Evolutionary conservation across 1,140 invertebrate genomes (phyloP), one percentile per base, ranked within the genome.

Genomic region (Elymnias hypermnestra): DNA sequence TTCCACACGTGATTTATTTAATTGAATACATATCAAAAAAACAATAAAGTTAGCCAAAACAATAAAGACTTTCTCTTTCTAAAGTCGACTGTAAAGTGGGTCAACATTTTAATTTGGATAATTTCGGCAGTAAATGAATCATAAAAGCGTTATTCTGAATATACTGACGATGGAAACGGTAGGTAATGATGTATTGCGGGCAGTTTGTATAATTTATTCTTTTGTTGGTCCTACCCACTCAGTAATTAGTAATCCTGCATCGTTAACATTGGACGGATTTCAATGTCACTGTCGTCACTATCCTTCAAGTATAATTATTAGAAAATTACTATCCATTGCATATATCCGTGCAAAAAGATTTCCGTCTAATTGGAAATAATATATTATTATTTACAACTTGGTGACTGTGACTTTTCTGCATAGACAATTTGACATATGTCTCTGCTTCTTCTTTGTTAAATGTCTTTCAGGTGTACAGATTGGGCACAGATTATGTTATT

Each of bases 41-140:
- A 55, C 39, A 31, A 22, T 48, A 51, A 40, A 43, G 6, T 14
- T 46, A 41, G 28, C 40, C 26, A 49, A 55, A 52, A 49, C 29
- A 50, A 44, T 49, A 50, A 29, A 33, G 26, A 59, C 60, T 63
- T 63, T 63, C 60, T 59, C 56, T 59, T 50, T 56, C 43, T 41
- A 53, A 38, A 57, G 51, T 54, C 50, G 50, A 44, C 26, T 21
- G 3, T 33, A 36, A 56, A 53, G 29, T 43, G 44, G 60, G 60
- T 63, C 55, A 50, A 38, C 13, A 48, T 57, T 54, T 57, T 46
- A 57, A 63, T 58, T 47, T 47, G 40, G 48, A 55, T 53, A 55
- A 58, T 57, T 53, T 53, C 39, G 53, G 44, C 45, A 38, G 36
- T 53, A 59, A 58, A 56, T 63, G 60, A 63, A 31, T 63, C 60